Conservation (phyloP, 2,797 vertebrate genomes). For the Sphenopsis melanotis region DNA sequence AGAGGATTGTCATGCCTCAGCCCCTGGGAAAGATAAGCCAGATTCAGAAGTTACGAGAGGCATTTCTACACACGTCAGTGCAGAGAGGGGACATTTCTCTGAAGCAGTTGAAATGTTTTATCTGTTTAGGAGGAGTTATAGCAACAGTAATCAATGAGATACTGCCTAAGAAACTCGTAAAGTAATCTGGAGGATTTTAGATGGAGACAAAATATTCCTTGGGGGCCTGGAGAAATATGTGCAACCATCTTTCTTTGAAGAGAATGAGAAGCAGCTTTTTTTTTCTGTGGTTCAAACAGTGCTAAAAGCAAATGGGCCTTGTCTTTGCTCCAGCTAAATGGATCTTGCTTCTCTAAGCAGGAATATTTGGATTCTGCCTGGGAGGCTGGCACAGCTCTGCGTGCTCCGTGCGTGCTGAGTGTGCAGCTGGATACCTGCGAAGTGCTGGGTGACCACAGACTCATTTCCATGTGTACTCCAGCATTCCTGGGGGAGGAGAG, state of each 20-base stretch:
- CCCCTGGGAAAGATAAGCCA: constrained; percentile 19
- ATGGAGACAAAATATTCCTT: background rate
- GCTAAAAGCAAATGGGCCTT: background rate
- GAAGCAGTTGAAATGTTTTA: background rate
- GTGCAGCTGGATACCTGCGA: background rate
- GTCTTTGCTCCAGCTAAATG: background rate
- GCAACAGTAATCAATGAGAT: background rate
- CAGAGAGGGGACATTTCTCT: background rate
- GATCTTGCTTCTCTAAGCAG: background rate
- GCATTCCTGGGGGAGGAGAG: constrained; percentile 49
- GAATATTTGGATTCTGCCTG: background rate
- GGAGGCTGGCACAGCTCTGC: background rate
- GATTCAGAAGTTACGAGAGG: constrained; percentile 25
- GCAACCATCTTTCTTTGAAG: background rate
- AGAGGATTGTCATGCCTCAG: background rate
- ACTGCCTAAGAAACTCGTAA: background rate
- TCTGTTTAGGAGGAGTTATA: background rate
- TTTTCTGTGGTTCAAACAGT: background rate
- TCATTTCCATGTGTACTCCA: background rate
- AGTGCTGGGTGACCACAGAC: background rate
- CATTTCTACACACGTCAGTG: background rate
- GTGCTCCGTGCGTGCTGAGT: background rate
- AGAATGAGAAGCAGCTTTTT: background rate
- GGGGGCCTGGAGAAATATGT: background rate
- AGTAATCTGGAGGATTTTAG: background rate